Conservation (phyloP, 2,113 vertebrate species). For the Brachypteracias leptosomus region DNA sequence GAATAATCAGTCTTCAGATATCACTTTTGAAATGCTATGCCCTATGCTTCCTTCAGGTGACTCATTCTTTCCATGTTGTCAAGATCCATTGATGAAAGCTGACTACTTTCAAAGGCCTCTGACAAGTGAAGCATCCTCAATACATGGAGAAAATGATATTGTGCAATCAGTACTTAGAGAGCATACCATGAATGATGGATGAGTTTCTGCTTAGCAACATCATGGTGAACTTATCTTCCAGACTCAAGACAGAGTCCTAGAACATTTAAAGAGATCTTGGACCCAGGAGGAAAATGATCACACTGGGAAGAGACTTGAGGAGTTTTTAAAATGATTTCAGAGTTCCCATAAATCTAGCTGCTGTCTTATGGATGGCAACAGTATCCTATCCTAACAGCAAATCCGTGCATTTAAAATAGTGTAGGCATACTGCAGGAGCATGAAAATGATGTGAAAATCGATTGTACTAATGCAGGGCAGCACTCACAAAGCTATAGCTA, state of each 20-base stretch:
- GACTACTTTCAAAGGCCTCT: conserved; percentile 62
- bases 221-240: not conserved
- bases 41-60: conserved; percentile 68
- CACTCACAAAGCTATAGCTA: not conserved
- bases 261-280: not conserved
- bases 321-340: conserved; percentile 1
- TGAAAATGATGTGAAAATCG: conserved; percentile 47
- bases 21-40: conserved; percentile 64
- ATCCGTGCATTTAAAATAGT: conserved; percentile 22
- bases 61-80: conserved; percentile 71
- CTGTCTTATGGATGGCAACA: conserved; percentile 6
- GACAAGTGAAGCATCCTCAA: conserved; percentile 59
- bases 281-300: not conserved
- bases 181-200: conserved; percentile 44
- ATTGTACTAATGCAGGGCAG: conserved; percentile 14
- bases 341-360: conserved; percentile 29
- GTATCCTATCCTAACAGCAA: not conserved
- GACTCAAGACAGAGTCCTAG: not conserved
- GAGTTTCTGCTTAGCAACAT: not conserved
- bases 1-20: conserved; percentile 75
- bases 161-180: conserved; percentile 32
- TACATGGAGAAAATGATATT: conserved; percentile 50
- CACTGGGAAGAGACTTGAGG: not conserved
- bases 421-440: not conserved
- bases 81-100: conserved; percentile 73